Percentiles rank a stretch among this genome's conserved stretches.
These are phyloP conservation scores for Diuraphis noxia DNA, from an alignment of 1,140 invertebrate species.

Conservation along the genomic window DNA sequence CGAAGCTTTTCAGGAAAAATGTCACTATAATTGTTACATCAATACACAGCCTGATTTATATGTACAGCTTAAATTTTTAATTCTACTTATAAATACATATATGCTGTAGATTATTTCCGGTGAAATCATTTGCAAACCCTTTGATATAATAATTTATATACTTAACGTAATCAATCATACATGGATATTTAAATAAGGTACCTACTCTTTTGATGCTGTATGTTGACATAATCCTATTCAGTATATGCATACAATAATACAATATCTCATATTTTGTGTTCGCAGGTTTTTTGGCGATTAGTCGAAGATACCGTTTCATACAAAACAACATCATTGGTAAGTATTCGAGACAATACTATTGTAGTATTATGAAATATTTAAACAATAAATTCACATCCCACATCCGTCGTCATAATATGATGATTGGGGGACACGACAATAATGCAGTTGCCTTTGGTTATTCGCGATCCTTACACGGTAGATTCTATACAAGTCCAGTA, in stretches of 20 bases:
- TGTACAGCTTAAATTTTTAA: neutral
- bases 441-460: neutral
- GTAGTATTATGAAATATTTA: neutral
- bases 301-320: neutral
- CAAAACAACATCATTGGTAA: neutral
- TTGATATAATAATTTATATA: neutral
- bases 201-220: neutral
- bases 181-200: neutral
- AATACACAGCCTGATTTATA: neutral
- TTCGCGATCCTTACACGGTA: too few species aligned
- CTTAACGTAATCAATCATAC: neutral
- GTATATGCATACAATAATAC: neutral
- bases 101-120: neutral
- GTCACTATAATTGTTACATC: neutral
- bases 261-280: neutral
- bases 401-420: neutral
- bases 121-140: neutral
- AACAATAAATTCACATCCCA: neutral
- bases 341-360: neutral
- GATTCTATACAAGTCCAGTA: neutral
- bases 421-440: neutral
- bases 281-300: neutral
- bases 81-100: neutral
- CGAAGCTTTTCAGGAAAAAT: neutral
- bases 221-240: neutral